phyloP scores from a whole-genome alignment of 2,797 vertebrate species.

The Toxotes lorentzi region DNA sequence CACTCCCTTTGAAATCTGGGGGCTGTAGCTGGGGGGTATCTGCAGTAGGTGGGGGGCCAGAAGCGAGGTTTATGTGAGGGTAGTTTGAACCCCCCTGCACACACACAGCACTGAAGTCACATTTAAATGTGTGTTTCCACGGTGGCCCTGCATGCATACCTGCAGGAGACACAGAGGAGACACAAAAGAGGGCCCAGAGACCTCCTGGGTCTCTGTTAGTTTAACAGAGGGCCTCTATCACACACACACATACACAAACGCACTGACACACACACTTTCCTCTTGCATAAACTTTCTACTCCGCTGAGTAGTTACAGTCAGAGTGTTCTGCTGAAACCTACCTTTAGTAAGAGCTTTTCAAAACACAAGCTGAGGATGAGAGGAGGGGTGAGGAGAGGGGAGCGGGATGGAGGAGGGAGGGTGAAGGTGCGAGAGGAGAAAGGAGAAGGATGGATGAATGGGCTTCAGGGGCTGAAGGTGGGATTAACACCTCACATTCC shows the following conservation, averaged over 20 bases:
- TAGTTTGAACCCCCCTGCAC: constrained; percentile 42
- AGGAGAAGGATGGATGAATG: constrained; percentile 9
- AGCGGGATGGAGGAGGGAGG: not conserved
- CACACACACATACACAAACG: constrained; percentile 47
- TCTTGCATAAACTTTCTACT: constrained; percentile 46
- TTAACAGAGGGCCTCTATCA: constrained; percentile 82
- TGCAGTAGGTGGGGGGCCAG: constrained; percentile 34
- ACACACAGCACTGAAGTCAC: constrained; percentile 72
- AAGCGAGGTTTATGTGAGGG: constrained; percentile 43
- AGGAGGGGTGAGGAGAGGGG: not conserved
- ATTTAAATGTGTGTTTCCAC: constrained; percentile 79
- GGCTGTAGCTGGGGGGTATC: constrained; percentile 42
- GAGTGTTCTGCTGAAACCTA: constrained; percentile 14
- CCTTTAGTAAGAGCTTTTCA: not conserved
- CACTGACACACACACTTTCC: constrained; percentile 27
- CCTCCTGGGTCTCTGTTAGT: constrained; percentile 82
- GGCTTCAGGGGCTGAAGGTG: constrained; percentile 35
- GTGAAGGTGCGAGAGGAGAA: constrained; percentile 25
- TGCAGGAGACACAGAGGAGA: constrained; percentile 67
- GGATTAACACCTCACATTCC: constrained; percentile 49
- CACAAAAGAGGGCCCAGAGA: constrained; percentile 71
- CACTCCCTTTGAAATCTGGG: constrained; percentile 30
- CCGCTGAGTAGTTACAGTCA: not conserved
- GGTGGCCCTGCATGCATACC: constrained; percentile 72
- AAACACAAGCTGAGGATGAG: not conserved